phyloP scores from a whole-genome alignment of 2,888 invertebrate species.

The Epistrophe eligans region DNA sequence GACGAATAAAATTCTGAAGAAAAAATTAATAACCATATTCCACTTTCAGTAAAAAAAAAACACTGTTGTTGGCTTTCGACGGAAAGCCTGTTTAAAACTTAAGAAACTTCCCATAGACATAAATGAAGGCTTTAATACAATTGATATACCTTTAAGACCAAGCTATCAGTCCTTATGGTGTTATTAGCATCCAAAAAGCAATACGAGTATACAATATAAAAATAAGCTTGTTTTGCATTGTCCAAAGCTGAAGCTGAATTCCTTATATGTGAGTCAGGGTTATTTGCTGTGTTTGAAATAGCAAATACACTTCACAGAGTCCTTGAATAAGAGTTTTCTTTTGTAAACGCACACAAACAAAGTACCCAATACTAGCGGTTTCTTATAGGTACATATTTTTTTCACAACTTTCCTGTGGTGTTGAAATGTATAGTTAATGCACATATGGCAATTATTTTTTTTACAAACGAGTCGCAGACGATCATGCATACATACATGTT shows the following conservation, averaged over 20 bases:
- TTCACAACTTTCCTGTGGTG: slow-evolving; percentile 37
- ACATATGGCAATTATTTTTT: slow-evolving; percentile 32
- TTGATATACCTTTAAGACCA: background rate
- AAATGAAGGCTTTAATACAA: too few species aligned
- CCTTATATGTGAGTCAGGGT: slow-evolving; percentile 64
- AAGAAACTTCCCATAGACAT: too few species aligned
- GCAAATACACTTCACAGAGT: slow-evolving; percentile 55
- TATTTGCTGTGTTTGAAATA: slow-evolving; percentile 39
- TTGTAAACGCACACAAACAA: slow-evolving; percentile 45
- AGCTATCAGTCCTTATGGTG: background rate
- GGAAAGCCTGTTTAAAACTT: too few species aligned
- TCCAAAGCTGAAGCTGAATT: slow-evolving; percentile 5
- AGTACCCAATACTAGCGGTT: slow-evolving; percentile 44
- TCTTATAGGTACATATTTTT: slow-evolving; percentile 45
- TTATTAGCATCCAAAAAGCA: background rate
- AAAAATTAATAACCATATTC: too few species aligned
- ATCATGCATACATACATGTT: background rate
- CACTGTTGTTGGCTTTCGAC: too few species aligned
- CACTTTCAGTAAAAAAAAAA: too few species aligned
- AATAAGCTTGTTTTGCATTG: slow-evolving; percentile 35
- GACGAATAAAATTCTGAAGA: too few species aligned
- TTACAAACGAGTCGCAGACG: slow-evolving; percentile 63
- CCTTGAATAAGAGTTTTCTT: slow-evolving; percentile 53
- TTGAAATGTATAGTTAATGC: slow-evolving; percentile 50
- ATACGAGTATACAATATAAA: slow-evolving; percentile 18